Evolutionary conservation across 1,140 invertebrate genomes (phyloP), one percentile per base, ranked within the genome.

Genomic region (Choristoneura fumiferana): DNA sequence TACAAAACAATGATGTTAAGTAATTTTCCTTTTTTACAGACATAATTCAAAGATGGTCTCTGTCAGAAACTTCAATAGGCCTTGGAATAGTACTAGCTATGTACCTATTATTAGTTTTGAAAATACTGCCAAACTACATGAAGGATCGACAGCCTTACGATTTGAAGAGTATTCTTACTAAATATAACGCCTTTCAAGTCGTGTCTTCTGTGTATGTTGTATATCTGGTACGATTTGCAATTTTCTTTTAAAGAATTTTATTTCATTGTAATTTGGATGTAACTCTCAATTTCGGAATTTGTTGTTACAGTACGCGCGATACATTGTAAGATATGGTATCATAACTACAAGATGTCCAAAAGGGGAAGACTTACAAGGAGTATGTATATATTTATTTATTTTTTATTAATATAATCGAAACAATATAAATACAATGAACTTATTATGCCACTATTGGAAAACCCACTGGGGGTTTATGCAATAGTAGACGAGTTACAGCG

Each of bases 161-260:
- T 54, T 78, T 96, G 0, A 92, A 93, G 35, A 83, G 75, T 1
- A 35, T 93, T 13, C 85, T 96, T 65, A 89, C 94, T 38, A 63
- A 90, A 12, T 96, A 96, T 77, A 96, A 96, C 67, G 90, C 90
- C 1, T 90, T 92, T 57, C 92, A 95, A 90, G 93, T 95, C 6
- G 9, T 92, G 18, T 92, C 94, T 66, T 94, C 93, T 58, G 71
- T 90, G 8, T 95, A 92, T 80, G 78, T 95, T 45, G 90, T 91
- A 9, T 81, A 89, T 35, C 73, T 91, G 80, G 93, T 94, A 76
- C 91, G 89, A 73, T 38, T 8, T 35, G n/a, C 54, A n/a, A n/a
- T n/a, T n/a, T 72, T 70, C 58, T 58, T 72, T 56, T 68, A 39
- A 3, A 6, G 53, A 56, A 34, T 56, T 58, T 6, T 15, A 33